Conservation (phyloP, 2,888 invertebrate genomes). For the Caenorhabditis wallacei region DNA sequence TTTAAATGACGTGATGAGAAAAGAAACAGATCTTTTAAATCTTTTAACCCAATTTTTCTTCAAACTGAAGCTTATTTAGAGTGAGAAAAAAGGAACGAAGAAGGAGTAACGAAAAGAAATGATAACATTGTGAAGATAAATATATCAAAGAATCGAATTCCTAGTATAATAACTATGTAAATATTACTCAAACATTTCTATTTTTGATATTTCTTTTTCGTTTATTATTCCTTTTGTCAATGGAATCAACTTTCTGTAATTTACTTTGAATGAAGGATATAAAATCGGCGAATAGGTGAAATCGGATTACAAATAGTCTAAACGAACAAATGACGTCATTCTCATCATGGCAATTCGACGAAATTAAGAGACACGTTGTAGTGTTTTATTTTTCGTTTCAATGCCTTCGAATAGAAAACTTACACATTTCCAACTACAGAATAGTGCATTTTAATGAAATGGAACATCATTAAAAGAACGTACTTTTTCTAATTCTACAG, state of each 20-base stretch:
- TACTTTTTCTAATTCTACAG: neutral
- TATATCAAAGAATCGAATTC: conserved; percentile 17
- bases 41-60: neutral
- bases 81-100: neutral
- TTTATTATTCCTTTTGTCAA: neutral
- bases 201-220: conserved; percentile 6
- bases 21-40: neutral
- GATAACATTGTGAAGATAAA: conserved; percentile 30
- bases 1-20: conserved; percentile 9
- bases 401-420: conserved; percentile 6
- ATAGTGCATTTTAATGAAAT: conserved; percentile 3
- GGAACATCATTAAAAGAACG: neutral
- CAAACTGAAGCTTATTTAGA: neutral
- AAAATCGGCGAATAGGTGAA: conserved; percentile 4
- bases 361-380: conserved; percentile 26
- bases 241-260: conserved; percentile 10
- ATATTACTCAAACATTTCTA: conserved; percentile 25
- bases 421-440: neutral
- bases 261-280: neutral
- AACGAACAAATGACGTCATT: conserved; percentile 23
- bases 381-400: conserved; percentile 27
- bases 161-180: conserved; percentile 32
- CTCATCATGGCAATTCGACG: conserved; percentile 30
- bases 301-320: neutral
- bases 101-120: neutral